These are phyloP conservation scores for Bugulina stolonifera DNA, from an alignment of 2,888 invertebrate species.

Conservation along the genomic window DNA sequence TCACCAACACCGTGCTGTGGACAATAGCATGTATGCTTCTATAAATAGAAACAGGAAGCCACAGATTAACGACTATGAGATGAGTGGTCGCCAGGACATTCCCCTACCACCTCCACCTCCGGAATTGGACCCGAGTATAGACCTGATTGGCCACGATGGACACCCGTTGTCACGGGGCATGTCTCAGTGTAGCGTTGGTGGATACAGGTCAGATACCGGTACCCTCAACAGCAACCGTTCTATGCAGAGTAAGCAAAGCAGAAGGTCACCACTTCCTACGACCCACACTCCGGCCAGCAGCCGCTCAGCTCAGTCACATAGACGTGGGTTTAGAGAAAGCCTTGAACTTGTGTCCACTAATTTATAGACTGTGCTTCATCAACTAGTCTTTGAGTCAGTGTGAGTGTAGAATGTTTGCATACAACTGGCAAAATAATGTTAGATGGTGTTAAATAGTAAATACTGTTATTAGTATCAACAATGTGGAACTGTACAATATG, in stretches of 20 bases:
- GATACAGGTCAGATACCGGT: slow-evolving; percentile 6
- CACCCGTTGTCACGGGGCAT: not conserved
- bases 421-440: too few relatives aligned
- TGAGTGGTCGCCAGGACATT: not conserved
- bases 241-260: slow-evolving; percentile 4
- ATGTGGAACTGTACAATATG: too few relatives aligned
- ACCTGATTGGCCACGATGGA: not conserved
- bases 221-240: slow-evolving; percentile 6
- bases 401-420: too few relatives aligned
- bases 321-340: not conserved
- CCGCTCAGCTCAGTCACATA: not conserved
- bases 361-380: too few relatives aligned
- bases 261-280: not conserved
- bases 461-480: too few relatives aligned
- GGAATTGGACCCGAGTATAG: too few relatives aligned
- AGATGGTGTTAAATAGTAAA: too few relatives aligned
- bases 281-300: not conserved
- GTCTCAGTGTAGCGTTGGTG: slow-evolving; percentile 5
- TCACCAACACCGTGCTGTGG: not conserved
- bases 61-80: not conserved
- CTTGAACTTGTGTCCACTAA: not conserved
- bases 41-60: not conserved
- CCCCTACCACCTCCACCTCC: slow-evolving; percentile 22
- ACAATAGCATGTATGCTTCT: slow-evolving; percentile 12
- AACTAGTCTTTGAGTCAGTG: too few relatives aligned